A percentile compares a stretch with the other conserved stretches of the same genome.
Evolutionary conservation across 37 sponge, comb jelly and placozoan species (phyloP).

Genomic region (Diacarnus erythraeanus): DNA sequence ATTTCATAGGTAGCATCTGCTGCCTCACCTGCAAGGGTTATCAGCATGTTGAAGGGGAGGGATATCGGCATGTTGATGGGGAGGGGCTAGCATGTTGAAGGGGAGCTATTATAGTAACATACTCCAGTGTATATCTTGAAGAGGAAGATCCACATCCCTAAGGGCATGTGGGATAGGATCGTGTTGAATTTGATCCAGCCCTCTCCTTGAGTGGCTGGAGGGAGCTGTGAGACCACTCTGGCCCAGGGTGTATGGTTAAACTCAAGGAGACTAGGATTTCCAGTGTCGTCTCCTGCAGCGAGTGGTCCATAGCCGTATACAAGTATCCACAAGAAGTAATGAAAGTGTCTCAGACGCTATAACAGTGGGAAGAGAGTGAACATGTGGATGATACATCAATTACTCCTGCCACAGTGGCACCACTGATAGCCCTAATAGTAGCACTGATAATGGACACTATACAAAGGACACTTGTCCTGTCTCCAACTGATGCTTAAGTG

Average conservation of each 20-base stretch:
- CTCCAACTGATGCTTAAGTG: too few species aligned
- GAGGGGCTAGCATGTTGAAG: too few species aligned
- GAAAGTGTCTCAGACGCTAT: conserved; percentile 47
- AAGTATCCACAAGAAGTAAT: conserved; percentile 58
- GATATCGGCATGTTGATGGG: too few species aligned
- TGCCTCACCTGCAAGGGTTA: background rate
- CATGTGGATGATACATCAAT: too few species aligned
- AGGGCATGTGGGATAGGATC: conserved; percentile 39
- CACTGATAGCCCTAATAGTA: too few species aligned
- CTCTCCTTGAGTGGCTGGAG: background rate
- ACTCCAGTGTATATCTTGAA: conserved; percentile 19
- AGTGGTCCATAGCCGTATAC: conserved; percentile 8
- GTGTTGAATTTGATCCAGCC: conserved; percentile 34
- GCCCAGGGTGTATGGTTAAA: conserved; percentile 42
- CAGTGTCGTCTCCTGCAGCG: background rate
- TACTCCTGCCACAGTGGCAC: too few species aligned
- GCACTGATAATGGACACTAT: too few species aligned
- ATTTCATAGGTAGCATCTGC: background rate
- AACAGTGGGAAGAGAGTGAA: background rate
- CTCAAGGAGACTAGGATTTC: conserved; percentile 8
- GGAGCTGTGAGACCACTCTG: conserved; percentile 10
- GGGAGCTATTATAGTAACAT: too few species aligned
- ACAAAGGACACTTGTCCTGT: too few species aligned
- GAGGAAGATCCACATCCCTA: conserved; percentile 28
- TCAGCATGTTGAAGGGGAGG: too few species aligned